Base-by-base conservation (phyloP, 2,113 vertebrate species). In the Lagopus leucura region DNA sequence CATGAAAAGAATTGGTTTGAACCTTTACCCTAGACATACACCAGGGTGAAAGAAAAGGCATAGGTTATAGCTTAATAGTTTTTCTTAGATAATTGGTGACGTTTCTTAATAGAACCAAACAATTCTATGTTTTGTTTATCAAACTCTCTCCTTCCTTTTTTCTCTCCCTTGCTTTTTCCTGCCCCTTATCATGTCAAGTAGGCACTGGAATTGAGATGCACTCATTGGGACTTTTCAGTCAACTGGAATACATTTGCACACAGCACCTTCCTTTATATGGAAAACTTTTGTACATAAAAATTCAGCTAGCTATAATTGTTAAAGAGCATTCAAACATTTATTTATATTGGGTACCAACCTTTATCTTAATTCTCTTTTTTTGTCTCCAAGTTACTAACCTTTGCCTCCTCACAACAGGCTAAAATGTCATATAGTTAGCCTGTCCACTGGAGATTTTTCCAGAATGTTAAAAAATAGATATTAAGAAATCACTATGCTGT, bases 1-100 rank as follows among this genome's bases (percentile, higher is more conserved):
- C 74, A 92, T 92, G 73, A 96, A 97, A 96, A 96, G 86, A 87
- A 97, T 66, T 95, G 71, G 89, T 82, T 93, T 96, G 86, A 97
- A 95, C 83, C 75, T 96, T 90, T 96, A 94, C 74, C 94, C 79
- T 74, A 93, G 86, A 88, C 66, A 90, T 95, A 91, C 76, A 96
- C 47, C 57, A 91, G 91, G 89, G 85, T 96, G 95, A 97, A 97
- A 95, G 47, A 91, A 95, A 96, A 76, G 76, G 95, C 92, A 89
- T 89, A 97, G 74, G 55, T 93, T 88, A 93, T 55, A 19, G 84
- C 76, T 97, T 97, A 96, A 96, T 40, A 93, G 75, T 88, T 95
- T 96, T 93, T 94, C 83, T 97, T 89, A 91, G 94, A 94, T 90
- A 97, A 97, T 96, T 13, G 54, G 66, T 95, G 92, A 95, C 60